Percentiles rank a stretch among this genome's conserved stretches.
These are phyloP conservation scores for Mycalesis mineus DNA, from an alignment of 2,888 invertebrate species.

Conservation along the genomic window DNA sequence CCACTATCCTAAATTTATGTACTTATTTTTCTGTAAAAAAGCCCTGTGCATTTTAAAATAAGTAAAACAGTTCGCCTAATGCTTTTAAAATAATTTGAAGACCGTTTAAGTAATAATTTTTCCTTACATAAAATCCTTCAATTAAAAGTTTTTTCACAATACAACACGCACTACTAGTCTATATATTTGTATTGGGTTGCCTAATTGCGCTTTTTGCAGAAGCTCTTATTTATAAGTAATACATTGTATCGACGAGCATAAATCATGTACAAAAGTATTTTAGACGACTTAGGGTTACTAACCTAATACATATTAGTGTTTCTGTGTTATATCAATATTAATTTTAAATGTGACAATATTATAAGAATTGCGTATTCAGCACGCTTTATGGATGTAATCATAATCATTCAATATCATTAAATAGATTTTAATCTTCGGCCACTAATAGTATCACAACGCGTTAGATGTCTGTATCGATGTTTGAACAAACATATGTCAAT, in stretches of 20 bases:
- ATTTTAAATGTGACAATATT: background rate
- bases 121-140: too few relatives aligned
- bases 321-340: background rate
- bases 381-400: background rate
- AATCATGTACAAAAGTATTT: constrained; percentile 3
- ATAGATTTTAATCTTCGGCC: constrained; percentile 18
- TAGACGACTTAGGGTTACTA: background rate
- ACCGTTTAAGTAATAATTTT: background rate
- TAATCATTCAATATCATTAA: constrained; percentile 23
- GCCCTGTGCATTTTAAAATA: background rate
- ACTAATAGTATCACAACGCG: constrained; percentile 12
- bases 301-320: background rate
- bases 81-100: background rate
- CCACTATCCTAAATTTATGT: background rate
- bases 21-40: background rate
- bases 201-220: too few relatives aligned
- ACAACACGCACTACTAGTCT: background rate
- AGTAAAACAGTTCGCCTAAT: background rate
- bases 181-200: background rate
- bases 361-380: background rate
- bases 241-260: background rate
- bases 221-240: background rate
- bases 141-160: background rate
- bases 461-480: constrained; percentile 12
- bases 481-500: constrained; percentile 8